Evolutionary conservation across 2,113 vertebrate species (phyloP).

Genomic region (Sphaerodactylus townsendi): DNA sequence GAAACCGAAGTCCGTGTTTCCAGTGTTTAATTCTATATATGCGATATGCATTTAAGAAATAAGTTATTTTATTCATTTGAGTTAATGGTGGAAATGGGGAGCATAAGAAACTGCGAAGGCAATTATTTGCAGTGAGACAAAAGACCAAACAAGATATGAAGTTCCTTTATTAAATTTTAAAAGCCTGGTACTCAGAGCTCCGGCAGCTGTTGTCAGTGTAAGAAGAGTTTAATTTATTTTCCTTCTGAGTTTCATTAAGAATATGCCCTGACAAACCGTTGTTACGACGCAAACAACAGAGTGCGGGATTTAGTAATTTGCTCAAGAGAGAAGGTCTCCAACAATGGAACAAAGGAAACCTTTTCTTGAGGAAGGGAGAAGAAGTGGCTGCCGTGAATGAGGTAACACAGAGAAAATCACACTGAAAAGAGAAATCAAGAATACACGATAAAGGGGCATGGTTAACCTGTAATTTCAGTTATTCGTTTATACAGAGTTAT

Average conservation of each 20-base stretch:
- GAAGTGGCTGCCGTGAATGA: background rate
- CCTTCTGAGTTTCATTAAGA: constrained; percentile 23
- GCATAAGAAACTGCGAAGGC: background rate
- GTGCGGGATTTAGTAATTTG: constrained; percentile 4
- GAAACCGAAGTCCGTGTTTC: background rate
- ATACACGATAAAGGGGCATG: too few species aligned
- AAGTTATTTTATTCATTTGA: background rate
- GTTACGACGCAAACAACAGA: constrained; percentile 1
- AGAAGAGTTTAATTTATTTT: constrained; percentile 14
- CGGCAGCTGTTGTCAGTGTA: background rate
- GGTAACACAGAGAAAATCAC: background rate
- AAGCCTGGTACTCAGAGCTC: background rate
- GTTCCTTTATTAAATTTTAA: constrained; percentile 8
- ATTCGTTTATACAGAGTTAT: too few species aligned
- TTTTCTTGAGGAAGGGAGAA: background rate
- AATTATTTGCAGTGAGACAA: constrained; percentile 11
- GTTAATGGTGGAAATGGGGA: background rate
- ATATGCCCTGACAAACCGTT: constrained; percentile 9
- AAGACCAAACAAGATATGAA: constrained; percentile 6
- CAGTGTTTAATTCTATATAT: background rate
- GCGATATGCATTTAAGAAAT: background rate
- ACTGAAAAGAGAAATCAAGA: too few species aligned
- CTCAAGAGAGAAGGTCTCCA: background rate
- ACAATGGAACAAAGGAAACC: background rate
- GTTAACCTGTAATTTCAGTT: too few species aligned